phyloP scores from a whole-genome alignment of 2,888 invertebrate genomes.

The Habroteleia sp. region DNA sequence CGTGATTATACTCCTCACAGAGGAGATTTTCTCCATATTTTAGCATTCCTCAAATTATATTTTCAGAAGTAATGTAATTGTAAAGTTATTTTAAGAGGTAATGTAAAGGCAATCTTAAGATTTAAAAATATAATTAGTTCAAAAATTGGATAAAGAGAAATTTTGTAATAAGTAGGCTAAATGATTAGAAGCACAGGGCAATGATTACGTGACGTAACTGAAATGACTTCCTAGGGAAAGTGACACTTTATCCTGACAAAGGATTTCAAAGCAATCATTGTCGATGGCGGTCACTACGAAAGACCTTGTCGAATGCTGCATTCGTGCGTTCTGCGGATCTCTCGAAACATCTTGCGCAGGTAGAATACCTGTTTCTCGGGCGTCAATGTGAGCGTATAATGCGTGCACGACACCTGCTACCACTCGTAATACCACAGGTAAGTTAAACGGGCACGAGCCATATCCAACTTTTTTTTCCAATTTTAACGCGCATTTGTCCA shows the following conservation, averaged over 20 bases:
- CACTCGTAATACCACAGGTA: slow-evolving; percentile 64
- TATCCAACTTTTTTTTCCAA: slow-evolving; percentile 33
- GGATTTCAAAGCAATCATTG: slow-evolving; percentile 47
- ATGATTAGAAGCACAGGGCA: not conserved
- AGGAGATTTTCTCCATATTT: too few relatives aligned
- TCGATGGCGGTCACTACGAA: slow-evolving; percentile 42
- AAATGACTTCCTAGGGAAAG: slow-evolving; percentile 40
- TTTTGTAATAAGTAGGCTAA: not conserved
- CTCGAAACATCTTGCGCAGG: slow-evolving; percentile 76
- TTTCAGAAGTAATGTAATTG: too few relatives aligned
- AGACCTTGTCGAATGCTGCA: slow-evolving; percentile 55
- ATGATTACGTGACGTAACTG: slow-evolving; percentile 22
- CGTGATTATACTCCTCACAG: too few relatives aligned
- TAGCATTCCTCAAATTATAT: too few relatives aligned
- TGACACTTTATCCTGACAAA: slow-evolving; percentile 48
- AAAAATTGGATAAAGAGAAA: too few relatives aligned
- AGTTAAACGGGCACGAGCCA: slow-evolving; percentile 73
- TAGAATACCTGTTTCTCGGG: slow-evolving; percentile 68
- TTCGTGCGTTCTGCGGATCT: slow-evolving; percentile 63
- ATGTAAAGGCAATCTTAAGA: too few relatives aligned
- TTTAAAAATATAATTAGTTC: too few relatives aligned
- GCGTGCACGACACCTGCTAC: slow-evolving; percentile 77
- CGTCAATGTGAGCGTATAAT: slow-evolving; percentile 67
- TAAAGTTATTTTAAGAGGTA: too few relatives aligned
- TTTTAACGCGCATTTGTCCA: slow-evolving; percentile 17